phyloP scores from a whole-genome alignment of 2,888 invertebrate genomes.

The Caenorhabditis parvicauda region DNA sequence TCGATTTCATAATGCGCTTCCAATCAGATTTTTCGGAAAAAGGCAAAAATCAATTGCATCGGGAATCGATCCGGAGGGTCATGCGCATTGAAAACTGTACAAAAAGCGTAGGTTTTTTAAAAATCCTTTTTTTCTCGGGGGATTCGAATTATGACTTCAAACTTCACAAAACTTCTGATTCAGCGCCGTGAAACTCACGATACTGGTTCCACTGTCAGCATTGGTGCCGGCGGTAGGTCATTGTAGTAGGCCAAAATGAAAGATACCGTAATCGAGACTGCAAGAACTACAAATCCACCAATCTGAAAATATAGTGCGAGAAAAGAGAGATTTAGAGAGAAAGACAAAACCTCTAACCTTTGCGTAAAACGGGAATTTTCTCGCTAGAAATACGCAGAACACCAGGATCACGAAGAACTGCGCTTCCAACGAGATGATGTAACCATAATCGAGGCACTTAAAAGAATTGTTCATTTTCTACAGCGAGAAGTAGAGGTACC shows the following conservation, averaged over 20 bases:
- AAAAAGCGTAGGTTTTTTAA: too few relatives aligned
- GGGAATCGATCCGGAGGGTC: too few relatives aligned
- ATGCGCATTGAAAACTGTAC: too few relatives aligned
- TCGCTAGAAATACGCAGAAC: constrained; percentile 33
- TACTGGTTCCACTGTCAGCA: constrained; percentile 43
- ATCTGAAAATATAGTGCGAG: constrained; percentile 9
- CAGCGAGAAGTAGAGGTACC: constrained; percentile 23
- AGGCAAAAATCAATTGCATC: too few relatives aligned
- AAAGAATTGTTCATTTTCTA: too few relatives aligned
- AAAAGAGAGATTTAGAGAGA: background rate
- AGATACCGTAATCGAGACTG: constrained; percentile 19
- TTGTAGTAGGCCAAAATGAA: constrained; percentile 20
- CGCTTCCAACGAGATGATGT: constrained; percentile 55
- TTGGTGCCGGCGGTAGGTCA: constrained; percentile 42
- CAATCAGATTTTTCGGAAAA: too few relatives aligned
- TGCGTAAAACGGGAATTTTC: constrained; percentile 12
- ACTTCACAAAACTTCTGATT: too few relatives aligned
- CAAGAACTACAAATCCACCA: constrained; percentile 9
- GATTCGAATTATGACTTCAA: constrained; percentile 30
- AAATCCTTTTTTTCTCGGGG: constrained; percentile 16
- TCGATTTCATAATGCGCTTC: background rate
- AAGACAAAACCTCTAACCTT: constrained; percentile 9
- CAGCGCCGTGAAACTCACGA: too few relatives aligned
- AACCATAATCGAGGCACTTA: constrained; percentile 59
- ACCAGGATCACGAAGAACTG: constrained; percentile 50